Evolutionary conservation across 2,888 invertebrate species (phyloP).

Genomic region (Molanna angustata): DNA sequence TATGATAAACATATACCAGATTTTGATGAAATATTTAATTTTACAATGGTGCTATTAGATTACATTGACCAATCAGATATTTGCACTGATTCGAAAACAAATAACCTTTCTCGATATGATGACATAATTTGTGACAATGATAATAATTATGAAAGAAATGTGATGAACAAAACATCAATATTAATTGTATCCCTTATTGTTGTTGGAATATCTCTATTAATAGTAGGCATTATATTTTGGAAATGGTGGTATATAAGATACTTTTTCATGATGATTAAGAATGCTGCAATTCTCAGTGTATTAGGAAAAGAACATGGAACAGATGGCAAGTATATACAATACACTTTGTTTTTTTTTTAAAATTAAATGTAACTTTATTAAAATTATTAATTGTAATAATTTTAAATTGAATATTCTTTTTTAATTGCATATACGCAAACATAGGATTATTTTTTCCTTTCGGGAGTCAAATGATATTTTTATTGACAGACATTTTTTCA

Average conservation of each 20-base stretch:
- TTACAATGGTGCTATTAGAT: conserved; percentile 40
- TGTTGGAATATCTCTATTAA: conserved; percentile 3
- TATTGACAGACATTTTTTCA: too few relatives aligned
- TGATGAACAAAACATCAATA: neutral
- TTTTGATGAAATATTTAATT: conserved; percentile 22
- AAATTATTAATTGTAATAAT: too few relatives aligned
- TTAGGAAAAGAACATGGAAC: conserved; percentile 46
- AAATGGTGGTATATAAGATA: conserved; percentile 58
- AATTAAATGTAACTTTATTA: too few relatives aligned
- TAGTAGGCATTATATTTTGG: conserved; percentile 36
- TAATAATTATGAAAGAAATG: neutral
- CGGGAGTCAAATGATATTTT: too few relatives aligned
- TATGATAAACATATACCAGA: too few relatives aligned
- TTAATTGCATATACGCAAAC: too few relatives aligned
- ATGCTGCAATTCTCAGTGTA: conserved; percentile 55
- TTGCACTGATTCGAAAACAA: conserved; percentile 42
- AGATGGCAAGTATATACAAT: conserved; percentile 1
- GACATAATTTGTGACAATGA: conserved; percentile 10
- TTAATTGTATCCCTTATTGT: conserved; percentile 1
- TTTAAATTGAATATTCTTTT: too few relatives aligned
- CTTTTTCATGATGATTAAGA: conserved; percentile 56
- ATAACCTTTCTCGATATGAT: conserved; percentile 10
- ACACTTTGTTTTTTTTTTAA: too few relatives aligned
- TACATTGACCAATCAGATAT: conserved; percentile 41
- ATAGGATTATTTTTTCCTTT: too few relatives aligned